phyloP scores from a whole-genome alignment of 1,140 invertebrate species.

The Drosophila kurseongensis region DNA sequence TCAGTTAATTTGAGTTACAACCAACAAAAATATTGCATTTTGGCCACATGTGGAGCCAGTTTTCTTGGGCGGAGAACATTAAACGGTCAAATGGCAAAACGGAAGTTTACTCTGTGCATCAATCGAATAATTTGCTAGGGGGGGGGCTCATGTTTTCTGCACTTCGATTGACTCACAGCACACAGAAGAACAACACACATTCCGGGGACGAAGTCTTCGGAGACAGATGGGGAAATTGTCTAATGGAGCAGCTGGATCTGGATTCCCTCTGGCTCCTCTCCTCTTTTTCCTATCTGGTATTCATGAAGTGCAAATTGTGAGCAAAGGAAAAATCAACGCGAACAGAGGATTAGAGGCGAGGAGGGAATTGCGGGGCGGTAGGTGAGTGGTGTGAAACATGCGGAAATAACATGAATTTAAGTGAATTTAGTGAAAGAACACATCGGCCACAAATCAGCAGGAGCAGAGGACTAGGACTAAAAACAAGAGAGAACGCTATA shows the following conservation, averaged over 20 bases:
- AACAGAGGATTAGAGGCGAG: conserved; percentile 15
- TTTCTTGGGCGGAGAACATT: conserved; percentile 15
- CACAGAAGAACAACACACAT: conserved; percentile 46
- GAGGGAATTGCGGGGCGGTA: background rate
- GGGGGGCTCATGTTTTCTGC: conserved; percentile 7
- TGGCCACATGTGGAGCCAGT: background rate
- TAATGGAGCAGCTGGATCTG: conserved; percentile 64
- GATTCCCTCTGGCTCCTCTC: background rate
- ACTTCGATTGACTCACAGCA: conserved; percentile 21
- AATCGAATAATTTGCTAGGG: conserved; percentile 58
- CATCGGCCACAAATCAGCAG: conserved; percentile 73
- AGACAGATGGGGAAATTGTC: conserved; percentile 77
- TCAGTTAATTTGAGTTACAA: too few species aligned
- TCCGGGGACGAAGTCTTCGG: conserved; percentile 32
- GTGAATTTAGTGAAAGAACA: conserved; percentile 81
- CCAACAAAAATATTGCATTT: too few species aligned
- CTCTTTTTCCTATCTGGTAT: conserved; percentile 54
- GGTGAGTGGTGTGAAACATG: conserved; percentile 66
- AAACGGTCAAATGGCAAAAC: conserved; percentile 44
- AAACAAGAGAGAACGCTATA: too few species aligned
- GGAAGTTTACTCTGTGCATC: conserved; percentile 65
- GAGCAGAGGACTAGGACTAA: conserved; percentile 4
- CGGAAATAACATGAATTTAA: conserved; percentile 81
- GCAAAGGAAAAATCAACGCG: conserved; percentile 44
- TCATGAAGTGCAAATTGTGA: conserved; percentile 82